These are phyloP conservation scores for Tachysurus fulvidraco DNA, from an alignment of 2,113 vertebrate species.

Conservation along the genomic window DNA sequence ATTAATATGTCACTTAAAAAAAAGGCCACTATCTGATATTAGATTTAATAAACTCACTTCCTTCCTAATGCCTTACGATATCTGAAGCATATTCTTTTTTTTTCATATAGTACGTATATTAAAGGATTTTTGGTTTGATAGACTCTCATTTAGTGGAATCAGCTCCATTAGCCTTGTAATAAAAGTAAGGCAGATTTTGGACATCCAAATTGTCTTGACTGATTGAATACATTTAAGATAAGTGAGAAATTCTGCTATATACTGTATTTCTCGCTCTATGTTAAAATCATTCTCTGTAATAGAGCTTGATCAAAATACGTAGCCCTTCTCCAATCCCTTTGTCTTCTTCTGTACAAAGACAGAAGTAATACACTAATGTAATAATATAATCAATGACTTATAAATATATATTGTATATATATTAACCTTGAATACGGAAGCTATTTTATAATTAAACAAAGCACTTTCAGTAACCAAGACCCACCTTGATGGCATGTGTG, in stretches of 20 bases:
- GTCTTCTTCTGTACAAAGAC: neutral
- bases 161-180: neutral
- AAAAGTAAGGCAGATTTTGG: too few species aligned
- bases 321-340: neutral
- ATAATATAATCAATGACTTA: neutral
- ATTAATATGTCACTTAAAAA: too few species aligned
- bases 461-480: neutral
- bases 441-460: neutral
- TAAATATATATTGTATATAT: too few species aligned
- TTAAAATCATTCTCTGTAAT: neutral
- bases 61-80: neutral
- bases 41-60: neutral
- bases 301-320: neutral
- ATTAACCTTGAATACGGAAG: too few species aligned
- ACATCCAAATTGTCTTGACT: neutral
- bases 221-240: neutral
- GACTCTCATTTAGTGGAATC: neutral
- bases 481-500: neutral
- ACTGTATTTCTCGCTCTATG: neutral
- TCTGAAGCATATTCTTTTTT: neutral
- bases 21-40: neutral
- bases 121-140: neutral
- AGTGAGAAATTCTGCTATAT: neutral
- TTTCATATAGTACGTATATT: neutral
- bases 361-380: neutral